These are phyloP conservation scores for Conger conger DNA, from an alignment of 2,113 vertebrate species.

Conservation along the genomic window DNA sequence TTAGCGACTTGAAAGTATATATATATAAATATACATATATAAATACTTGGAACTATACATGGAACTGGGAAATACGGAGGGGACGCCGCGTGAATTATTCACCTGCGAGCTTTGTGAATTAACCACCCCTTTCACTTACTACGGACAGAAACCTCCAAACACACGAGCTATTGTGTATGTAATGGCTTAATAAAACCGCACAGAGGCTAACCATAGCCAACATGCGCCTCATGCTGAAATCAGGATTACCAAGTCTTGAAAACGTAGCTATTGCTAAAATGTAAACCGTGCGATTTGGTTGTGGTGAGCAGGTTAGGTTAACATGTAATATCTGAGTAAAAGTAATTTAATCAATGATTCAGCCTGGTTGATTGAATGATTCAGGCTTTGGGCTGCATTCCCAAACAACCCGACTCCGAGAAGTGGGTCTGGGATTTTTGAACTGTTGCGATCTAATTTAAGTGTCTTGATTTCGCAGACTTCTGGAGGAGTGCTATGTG, in stretches of 20 bases:
- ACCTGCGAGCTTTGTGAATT: constrained; percentile 77
- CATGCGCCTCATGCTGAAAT: too few species aligned
- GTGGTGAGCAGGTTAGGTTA: too few species aligned
- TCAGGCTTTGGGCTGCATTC: constrained; percentile 5
- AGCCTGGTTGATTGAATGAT: background rate
- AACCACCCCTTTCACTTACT: constrained; percentile 69
- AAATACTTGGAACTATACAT: constrained; percentile 52
- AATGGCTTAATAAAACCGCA: background rate
- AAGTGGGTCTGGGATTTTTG: too few species aligned
- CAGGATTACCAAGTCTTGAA: too few species aligned
- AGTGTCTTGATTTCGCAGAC: constrained; percentile 53
- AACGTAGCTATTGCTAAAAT: too few species aligned
- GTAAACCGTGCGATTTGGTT: too few species aligned
- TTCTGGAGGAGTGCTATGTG: constrained; percentile 83
- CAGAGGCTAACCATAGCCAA: too few species aligned
- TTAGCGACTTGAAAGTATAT: too few species aligned
- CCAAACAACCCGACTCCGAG: too few species aligned
- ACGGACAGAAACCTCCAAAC: constrained; percentile 80
- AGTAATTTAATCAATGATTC: background rate
- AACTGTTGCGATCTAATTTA: too few species aligned
- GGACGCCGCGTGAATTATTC: constrained; percentile 62
- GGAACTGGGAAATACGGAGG: constrained; percentile 49
- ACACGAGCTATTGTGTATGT: constrained; percentile 79
- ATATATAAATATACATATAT: too few species aligned
- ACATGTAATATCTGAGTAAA: too few species aligned